Evolutionary conservation across 1,140 invertebrate genomes (phyloP).

Genomic region (Danaus plexippus): DNA sequence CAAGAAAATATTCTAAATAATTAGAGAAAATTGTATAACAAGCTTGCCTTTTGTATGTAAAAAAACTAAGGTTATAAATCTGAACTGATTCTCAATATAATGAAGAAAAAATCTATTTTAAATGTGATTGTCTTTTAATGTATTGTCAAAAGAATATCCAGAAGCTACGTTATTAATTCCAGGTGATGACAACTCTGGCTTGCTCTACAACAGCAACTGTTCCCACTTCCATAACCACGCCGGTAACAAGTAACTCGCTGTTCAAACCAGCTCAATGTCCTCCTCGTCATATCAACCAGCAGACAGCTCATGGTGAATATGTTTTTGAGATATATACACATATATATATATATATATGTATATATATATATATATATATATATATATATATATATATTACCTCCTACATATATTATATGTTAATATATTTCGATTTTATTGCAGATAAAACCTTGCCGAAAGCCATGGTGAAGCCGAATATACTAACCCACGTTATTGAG

Average conservation of each 20-base stretch:
- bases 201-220: slow-evolving; percentile 35
- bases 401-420: not conserved
- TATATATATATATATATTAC: no score
- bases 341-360: no score
- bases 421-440: slow-evolving; percentile 11
- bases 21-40: no score
- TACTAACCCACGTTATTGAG: slow-evolving; percentile 96
- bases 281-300: slow-evolving; percentile 44
- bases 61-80: no score
- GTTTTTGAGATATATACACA: no score
- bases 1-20: no score
- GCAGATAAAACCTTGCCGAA: slow-evolving; percentile 84
- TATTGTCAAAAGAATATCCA: no score
- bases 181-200: slow-evolving; percentile 44
- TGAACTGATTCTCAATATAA: no score
- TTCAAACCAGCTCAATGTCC: slow-evolving; percentile 53
- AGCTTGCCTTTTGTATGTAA: no score
- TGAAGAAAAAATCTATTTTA: no score
- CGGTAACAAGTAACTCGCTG: slow-evolving; percentile 24
- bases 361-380: no score
- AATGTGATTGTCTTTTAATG: no score
- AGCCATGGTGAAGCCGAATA: slow-evolving; percentile 96
- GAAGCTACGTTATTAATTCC: not conserved
- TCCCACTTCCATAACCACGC: slow-evolving; percentile 27
- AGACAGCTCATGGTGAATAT: slow-evolving; percentile 39